These are phyloP conservation scores for Itoplectis maculator DNA, from an alignment of 2,888 invertebrate genomes.

Conservation along the genomic window DNA sequence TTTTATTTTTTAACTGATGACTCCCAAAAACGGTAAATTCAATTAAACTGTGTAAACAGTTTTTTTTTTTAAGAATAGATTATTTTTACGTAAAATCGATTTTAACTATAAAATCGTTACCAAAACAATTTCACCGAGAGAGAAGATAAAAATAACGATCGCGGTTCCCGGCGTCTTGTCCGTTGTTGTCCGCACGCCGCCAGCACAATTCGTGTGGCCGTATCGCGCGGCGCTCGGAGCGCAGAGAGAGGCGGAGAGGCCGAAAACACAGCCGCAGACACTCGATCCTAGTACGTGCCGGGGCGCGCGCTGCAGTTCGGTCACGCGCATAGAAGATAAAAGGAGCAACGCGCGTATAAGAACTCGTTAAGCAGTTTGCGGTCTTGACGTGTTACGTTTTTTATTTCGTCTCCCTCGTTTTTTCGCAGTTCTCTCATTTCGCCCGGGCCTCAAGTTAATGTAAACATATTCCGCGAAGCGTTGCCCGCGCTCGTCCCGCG, in stretches of 20 bases:
- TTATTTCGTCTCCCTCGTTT: slow-evolving; percentile 30
- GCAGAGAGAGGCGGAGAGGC: slow-evolving; percentile 8
- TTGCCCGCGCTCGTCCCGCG: slow-evolving; percentile 57
- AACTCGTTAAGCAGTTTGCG: slow-evolving; percentile 80
- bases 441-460: slow-evolving; percentile 75
- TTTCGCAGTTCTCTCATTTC: slow-evolving; percentile 66
- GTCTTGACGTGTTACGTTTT: slow-evolving; percentile 64
- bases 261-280: slow-evolving; percentile 37
- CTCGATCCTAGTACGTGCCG: slow-evolving; percentile 60
- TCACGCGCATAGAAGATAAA: slow-evolving; percentile 73
- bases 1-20: too few species aligned
- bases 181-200: neutral
- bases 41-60: too few species aligned
- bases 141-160: neutral
- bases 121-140: too few species aligned
- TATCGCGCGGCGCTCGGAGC: neutral
- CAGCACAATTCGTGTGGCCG: slow-evolving; percentile 1
- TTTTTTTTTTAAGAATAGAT: too few species aligned
- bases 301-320: slow-evolving; percentile 68
- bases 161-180: neutral
- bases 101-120: too few species aligned
- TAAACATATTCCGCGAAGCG: slow-evolving; percentile 80
- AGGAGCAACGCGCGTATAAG: slow-evolving; percentile 69
- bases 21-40: too few species aligned
- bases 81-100: too few species aligned